Evolutionary conservation across 1,140 invertebrate genomes (phyloP).

Genomic region (Microvelia longipes): DNA sequence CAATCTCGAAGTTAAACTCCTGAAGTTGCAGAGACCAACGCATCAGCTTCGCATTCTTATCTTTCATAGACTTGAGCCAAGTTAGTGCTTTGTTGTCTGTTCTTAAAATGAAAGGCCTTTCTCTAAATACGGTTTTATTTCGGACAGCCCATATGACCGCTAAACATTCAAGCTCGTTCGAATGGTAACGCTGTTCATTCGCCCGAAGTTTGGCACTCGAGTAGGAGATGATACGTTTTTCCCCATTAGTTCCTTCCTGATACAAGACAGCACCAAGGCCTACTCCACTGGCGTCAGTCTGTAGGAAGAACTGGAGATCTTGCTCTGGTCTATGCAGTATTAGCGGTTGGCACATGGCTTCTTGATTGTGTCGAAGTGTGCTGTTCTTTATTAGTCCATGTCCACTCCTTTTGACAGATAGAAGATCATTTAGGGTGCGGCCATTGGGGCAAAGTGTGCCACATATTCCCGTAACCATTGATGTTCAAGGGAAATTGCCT

Average conservation of each 20-base stretch:
- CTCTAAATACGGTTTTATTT: too few species aligned
- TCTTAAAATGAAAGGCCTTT: too few species aligned
- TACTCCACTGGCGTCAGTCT: not conserved
- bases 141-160: not conserved
- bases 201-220: not conserved
- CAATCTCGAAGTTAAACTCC: not conserved
- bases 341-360: not conserved
- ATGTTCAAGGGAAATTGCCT: not conserved
- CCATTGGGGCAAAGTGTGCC: not conserved
- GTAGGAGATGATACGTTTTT: not conserved
- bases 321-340: not conserved
- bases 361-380: not conserved
- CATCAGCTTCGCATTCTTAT: not conserved
- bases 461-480: not conserved
- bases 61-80: not conserved
- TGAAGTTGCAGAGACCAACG: not conserved
- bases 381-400: not conserved
- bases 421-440: not conserved
- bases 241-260: not conserved
- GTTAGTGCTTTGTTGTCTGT: not conserved
- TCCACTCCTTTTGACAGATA: not conserved
- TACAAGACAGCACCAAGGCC: not conserved
- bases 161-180: not conserved
- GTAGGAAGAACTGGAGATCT: not conserved
- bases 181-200: not conserved